Base-by-base conservation (phyloP, 2,888 invertebrate genomes). In the Tipula lateralis region DNA sequence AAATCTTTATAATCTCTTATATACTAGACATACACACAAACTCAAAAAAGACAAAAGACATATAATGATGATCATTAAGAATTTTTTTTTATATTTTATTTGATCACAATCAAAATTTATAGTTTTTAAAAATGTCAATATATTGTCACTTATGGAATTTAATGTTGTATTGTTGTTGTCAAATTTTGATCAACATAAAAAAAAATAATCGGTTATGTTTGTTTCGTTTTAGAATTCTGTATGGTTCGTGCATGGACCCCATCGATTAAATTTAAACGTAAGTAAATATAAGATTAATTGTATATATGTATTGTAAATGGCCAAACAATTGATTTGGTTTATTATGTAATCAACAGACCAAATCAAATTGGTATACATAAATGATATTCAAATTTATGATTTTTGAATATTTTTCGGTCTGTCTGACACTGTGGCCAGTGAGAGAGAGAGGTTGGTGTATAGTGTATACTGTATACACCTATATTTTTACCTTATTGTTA, bases 111-210 rank as follows among this genome's bases (percentile, higher is more conserved):
- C 66, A 66, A 66, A 66, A 66, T 66, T 66, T 66, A 66, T 66
- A 66, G 66, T 66, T 66, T n/a, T 66, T 66, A 66, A 66, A 66
- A 66, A 66, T 66, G 66, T 66, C 66, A 66, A 66, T 66, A 66
- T 66, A 66, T 66, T 66, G 66, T 66, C 66, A 66, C 66, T 66
- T 66, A 66, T 24, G 66, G 66, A 66, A 66, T 66, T 66, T 66
- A 2, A 12, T 66, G 9, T 50, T 19, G 1, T 39, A 44, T 44
- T 66, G 66, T 66, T 66, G 66, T 66, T 66, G 66, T 66, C 66
- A 66, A 66, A n/a, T n/a, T n/a, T 24, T 66, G 66, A 66, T 66
- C 66, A 66, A n/a, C n/a, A n/a, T n/a, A n/a, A 66, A 66, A 66
- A 6, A 44, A 50, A 9, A 66, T 66, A n/a, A n/a, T n/a, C n/a